Evolutionary conservation across 1,140 invertebrate genomes (phyloP), one percentile per base, ranked within the genome.

Genomic region (Macrobrachium rosenbergii): DNA sequence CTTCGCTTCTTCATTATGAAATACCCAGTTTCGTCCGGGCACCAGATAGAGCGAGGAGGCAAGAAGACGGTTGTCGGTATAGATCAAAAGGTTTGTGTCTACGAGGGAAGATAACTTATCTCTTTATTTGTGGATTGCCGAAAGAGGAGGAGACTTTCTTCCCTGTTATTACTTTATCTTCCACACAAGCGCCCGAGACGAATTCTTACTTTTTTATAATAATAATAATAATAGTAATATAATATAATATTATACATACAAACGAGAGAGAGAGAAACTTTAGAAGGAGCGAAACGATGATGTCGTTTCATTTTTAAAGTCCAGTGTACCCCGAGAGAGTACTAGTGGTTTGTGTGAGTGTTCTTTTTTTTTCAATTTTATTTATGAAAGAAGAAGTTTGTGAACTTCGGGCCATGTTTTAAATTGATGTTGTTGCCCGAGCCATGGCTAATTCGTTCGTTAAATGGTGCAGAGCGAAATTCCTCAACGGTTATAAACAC

Each of bases 371-470:
- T 5, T 37, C 5, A 5, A 73, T n/a, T 21, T 37, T 16, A n/a
- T n/a, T 37, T 37, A 73, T 23, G 37, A 73, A 58, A 79, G 14
- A 23, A 58, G 77, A 77, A 23, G 52, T 23, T 76, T 28, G 10
- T 43, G 12, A 16, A 12, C 17, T 76, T 63, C 59, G 52, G n/a
- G 64, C n/a, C 23, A 81, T 81, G 62, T n/a, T 64, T n/a, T 17
- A 14, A 23, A 23, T 43, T 23, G 17, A n/a, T n/a, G 17, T 21
- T n/a, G 17, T 21, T 21, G 43, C 17, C 28, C 75, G 75, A 75
- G 64, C 59, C 78, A 87, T 87, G 84, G 78, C 84, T 58, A 87
- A 87, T 64, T 87, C 84, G 7, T 87, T 87, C 69, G 84, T 87
- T 14, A 87, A 87, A 87, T 87, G 84, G 84, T 87, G 84, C 43